Evolutionary conservation across 2,888 invertebrate species (phyloP), one percentile per base, ranked within the genome.

Genomic region (Petrolisthes manimaculis): DNA sequence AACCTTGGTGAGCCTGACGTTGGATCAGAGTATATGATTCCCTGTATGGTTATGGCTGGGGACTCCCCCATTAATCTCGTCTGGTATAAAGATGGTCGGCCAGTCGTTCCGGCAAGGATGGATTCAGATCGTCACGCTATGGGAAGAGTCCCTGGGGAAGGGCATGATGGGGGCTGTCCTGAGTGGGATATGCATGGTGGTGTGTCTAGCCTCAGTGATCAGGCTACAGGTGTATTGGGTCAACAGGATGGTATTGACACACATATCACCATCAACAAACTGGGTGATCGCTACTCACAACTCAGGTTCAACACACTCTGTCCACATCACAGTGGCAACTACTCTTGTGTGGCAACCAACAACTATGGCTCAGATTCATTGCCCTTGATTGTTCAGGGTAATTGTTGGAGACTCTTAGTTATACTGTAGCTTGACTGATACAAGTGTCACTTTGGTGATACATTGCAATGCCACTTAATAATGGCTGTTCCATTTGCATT

Each of bases 291-390:
- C 21, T 91, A 83, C 74, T 89, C 89, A n/a, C 86, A 75, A 54
- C 84, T 91, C 51, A 88, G 81, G 55, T 89, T 91, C 84, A 81
- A 84, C 5, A 69, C 81, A 18, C 84, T 91, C 51, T 89, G 88
- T 78, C 88, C 86, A 77, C 83, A 79, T 75, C 94, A 94, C 92
- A 93, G 94, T 85, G 94, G 94, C 8, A 93, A 94, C 91, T 94
- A 94, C 92, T 94, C 94, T 3, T 94, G 94, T 92, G 93, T 93
- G 69, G 94, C 94, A 56, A 93, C 93, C 91, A 94, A 93, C 92
- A 92, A 92, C 54, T 93, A 93, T 18, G 93, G 93, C 21, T 92
- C 92, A 37, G 92, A 93, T 82, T 93, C 92, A 91, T 92, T 92
- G 91, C 91, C 92, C 67, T 92, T 94, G 51, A 92, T 92, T 81